Evolutionary conservation across 2,797 vertebrate genomes (phyloP).

Genomic region (Diplodus puntazzo): DNA sequence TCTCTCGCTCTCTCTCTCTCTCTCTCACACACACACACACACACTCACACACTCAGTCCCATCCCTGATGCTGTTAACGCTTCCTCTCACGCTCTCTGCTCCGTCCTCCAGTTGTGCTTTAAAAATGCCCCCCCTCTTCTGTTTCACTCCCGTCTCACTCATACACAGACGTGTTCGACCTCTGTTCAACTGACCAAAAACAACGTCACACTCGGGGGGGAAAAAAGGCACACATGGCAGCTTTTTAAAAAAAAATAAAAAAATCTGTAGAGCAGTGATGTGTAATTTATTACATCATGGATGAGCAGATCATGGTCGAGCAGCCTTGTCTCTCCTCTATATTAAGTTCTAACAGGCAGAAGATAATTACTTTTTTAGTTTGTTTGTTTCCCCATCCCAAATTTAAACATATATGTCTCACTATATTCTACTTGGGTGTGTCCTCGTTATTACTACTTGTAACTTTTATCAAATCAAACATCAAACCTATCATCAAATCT

Average conservation of each 20-base stretch:
- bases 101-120: conserved; percentile 36
- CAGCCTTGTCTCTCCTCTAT: not conserved
- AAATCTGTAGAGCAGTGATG: conserved; percentile 55
- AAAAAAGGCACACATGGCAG: conserved; percentile 30
- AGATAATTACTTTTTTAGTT: conserved; percentile 8
- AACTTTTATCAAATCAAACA: conserved; percentile 20
- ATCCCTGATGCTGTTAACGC: conserved; percentile 37
- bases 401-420: not conserved
- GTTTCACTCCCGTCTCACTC: conserved; percentile 28
- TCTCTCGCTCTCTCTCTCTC: no score
- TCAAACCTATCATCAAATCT: conserved; percentile 4
- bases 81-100: conserved; percentile 39
- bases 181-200: conserved; percentile 24
- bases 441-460: not conserved
- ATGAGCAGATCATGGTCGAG: not conserved
- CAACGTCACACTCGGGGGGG: conserved; percentile 19
- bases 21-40: conserved; percentile 34
- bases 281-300: conserved; percentile 65
- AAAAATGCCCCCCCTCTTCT: conserved; percentile 1
- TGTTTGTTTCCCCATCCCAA: not conserved
- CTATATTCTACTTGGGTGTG: not conserved
- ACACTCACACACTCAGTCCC: conserved; percentile 29
- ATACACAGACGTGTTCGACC: conserved; percentile 17
- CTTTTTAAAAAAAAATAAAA: conserved; percentile 12
- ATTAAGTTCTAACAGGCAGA: not conserved